phyloP scores from a whole-genome alignment of 1,140 invertebrate genomes.

The Lordiphosa stackelbergi region DNA sequence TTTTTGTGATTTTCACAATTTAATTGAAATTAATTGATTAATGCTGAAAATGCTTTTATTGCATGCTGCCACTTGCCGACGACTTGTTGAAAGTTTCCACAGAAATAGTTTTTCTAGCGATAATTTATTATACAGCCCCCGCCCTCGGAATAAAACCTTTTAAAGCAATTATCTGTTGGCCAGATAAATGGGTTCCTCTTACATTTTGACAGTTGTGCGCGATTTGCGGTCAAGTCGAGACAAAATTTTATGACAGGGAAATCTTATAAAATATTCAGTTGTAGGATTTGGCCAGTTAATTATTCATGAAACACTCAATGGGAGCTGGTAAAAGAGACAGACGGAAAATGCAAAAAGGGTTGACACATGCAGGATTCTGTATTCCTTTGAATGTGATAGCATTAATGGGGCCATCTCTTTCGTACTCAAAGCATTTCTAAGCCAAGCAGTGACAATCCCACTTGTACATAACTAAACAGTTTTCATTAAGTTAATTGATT shows the following conservation, averaged over 20 bases:
- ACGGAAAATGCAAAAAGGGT: neutral
- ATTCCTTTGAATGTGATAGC: slow-evolving; percentile 13
- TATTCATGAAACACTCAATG: slow-evolving; percentile 40
- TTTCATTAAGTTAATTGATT: slow-evolving; percentile 67
- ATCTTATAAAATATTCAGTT: slow-evolving; percentile 16
- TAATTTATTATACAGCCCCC: slow-evolving; percentile 41
- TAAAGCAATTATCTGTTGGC: slow-evolving; percentile 37
- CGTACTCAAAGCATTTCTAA: neutral
- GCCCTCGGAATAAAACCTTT: too few relatives aligned
- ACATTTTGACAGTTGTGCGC: slow-evolving; percentile 45
- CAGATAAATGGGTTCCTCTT: slow-evolving; percentile 4
- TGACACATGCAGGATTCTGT: neutral
- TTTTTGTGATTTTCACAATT: slow-evolving; percentile 63
- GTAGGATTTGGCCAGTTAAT: slow-evolving; percentile 23
- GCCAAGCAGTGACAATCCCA: slow-evolving; percentile 26
- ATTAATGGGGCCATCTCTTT: slow-evolving; percentile 4
- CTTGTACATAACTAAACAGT: slow-evolving; percentile 50
- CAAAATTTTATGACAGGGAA: too few relatives aligned
- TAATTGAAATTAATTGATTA: slow-evolving; percentile 65
- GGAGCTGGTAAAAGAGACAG: slow-evolving; percentile 1
- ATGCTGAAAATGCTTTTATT: slow-evolving; percentile 53
- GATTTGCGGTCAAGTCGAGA: slow-evolving; percentile 48
- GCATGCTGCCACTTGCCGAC: slow-evolving; percentile 18
- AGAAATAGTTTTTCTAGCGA: slow-evolving; percentile 39
- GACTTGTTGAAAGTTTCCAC: slow-evolving; percentile 46